Percentiles rank a stretch among this genome's conserved stretches.
Evolutionary conservation across 2,797 vertebrate genomes (phyloP).

Genomic region (Anniella stebbinsi): DNA sequence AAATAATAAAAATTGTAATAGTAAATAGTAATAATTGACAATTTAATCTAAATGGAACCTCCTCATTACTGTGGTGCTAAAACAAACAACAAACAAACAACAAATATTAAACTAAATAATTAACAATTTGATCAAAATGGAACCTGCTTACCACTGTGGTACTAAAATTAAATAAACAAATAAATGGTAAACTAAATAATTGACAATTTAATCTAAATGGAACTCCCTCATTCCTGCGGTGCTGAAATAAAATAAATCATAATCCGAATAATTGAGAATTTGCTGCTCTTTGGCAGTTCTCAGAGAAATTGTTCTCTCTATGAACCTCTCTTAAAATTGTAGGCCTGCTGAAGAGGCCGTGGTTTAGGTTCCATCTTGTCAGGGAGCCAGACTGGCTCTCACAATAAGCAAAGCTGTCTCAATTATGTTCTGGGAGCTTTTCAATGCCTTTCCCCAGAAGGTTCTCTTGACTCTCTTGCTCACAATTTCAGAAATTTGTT

Average conservation of each 20-base stretch:
- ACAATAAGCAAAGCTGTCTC: neutral
- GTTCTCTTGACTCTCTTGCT: neutral
- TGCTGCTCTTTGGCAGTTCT: neutral
- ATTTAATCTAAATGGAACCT: too few relatives aligned
- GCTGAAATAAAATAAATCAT: neutral
- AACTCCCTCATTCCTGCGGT: too few relatives aligned
- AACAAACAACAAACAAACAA: too few relatives aligned
- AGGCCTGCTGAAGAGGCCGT: neutral
- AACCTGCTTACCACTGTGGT: too few relatives aligned
- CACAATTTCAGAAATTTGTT: neutral
- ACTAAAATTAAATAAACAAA: too few relatives aligned
- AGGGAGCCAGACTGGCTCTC: neutral
- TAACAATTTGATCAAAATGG: too few relatives aligned
- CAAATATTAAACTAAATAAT: too few relatives aligned
- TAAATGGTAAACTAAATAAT: too few relatives aligned
- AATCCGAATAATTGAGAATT: neutral
- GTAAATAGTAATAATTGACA: too few relatives aligned
- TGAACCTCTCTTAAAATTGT: neutral
- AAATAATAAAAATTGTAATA: too few relatives aligned
- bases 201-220: too few relatives aligned
- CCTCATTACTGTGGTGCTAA: too few relatives aligned
- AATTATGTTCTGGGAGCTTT: neutral
- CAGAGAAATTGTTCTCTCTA: neutral
- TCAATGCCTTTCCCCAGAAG: neutral
- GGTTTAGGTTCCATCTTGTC: neutral